Evolutionary conservation across 2,888 invertebrate species (phyloP).

Genomic region (Nemoura dubitans): DNA sequence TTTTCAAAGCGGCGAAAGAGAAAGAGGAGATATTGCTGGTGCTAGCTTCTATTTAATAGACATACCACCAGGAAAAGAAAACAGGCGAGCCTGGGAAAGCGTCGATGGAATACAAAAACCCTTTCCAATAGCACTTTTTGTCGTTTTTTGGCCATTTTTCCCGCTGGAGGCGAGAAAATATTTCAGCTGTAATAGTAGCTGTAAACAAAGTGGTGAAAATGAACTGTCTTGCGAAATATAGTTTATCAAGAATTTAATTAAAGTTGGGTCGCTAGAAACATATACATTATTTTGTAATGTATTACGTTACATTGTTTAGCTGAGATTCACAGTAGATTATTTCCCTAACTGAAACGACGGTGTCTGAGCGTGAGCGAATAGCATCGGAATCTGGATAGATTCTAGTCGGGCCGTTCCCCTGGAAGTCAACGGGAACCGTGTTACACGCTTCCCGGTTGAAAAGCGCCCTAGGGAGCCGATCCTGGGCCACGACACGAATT

Average conservation of each 20-base stretch:
- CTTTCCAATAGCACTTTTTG: background rate
- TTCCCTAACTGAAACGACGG: background rate
- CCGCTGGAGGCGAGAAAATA: background rate
- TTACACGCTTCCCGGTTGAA: background rate
- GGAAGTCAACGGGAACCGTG: background rate
- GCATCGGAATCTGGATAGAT: background rate
- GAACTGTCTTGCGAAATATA: background rate
- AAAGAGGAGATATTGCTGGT: background rate
- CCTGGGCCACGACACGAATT: background rate
- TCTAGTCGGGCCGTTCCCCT: background rate
- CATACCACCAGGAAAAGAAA: conserved; percentile 15
- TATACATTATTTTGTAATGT: background rate
- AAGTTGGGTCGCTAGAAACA: background rate
- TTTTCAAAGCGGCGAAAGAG: background rate
- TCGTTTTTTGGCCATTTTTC: background rate
- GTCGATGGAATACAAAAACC: conserved; percentile 19
- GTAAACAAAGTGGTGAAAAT: background rate
- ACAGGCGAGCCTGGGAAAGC: background rate
- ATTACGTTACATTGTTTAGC: background rate
- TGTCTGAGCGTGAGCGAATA: background rate
- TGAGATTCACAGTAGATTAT: background rate
- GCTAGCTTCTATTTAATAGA: conserved; percentile 20
- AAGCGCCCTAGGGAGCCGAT: background rate
- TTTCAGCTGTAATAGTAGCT: background rate
- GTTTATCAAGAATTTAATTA: background rate